These are phyloP conservation scores for Dasypolia templi DNA, from an alignment of 2,888 invertebrate genomes.

Conservation along the genomic window DNA sequence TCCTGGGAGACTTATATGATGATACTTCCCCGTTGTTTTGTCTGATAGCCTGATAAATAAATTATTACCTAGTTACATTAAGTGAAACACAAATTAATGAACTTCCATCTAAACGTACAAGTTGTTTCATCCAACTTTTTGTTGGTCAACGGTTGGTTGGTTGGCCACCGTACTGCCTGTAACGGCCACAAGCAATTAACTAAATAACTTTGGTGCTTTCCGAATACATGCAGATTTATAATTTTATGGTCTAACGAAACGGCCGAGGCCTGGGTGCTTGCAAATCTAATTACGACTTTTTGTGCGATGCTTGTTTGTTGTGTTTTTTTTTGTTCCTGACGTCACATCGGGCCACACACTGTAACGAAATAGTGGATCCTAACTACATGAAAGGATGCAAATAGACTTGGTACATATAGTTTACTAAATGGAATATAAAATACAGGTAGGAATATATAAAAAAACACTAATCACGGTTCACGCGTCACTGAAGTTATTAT, in stretches of 20 bases:
- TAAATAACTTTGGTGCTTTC: conserved; percentile 6
- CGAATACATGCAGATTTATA: neutral
- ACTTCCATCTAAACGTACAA: neutral
- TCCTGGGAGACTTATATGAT: no score
- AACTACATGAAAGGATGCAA: no score
- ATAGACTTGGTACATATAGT: no score
- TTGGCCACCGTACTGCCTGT: neutral
- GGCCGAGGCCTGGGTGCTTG: neutral
- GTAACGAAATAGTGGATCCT: no score
- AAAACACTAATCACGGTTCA: no score
- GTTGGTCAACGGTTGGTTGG: no score
- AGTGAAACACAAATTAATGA: neutral
- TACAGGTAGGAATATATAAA: no score
- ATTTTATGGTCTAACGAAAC: neutral
- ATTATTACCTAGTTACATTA: neutral
- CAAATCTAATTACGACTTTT: conserved; percentile 1
- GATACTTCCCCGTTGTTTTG: no score
- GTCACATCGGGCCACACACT: no score
- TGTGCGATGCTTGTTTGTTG: neutral
- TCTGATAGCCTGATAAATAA: no score
- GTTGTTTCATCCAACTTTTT: neutral
- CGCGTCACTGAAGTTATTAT: no score
- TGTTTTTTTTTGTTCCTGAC: neutral
- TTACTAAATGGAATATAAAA: no score
- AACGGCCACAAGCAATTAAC: conserved; percentile 10